Evolutionary conservation across 2,888 invertebrate species (phyloP).

Genomic region (Sceliomorpha sp.): DNA sequence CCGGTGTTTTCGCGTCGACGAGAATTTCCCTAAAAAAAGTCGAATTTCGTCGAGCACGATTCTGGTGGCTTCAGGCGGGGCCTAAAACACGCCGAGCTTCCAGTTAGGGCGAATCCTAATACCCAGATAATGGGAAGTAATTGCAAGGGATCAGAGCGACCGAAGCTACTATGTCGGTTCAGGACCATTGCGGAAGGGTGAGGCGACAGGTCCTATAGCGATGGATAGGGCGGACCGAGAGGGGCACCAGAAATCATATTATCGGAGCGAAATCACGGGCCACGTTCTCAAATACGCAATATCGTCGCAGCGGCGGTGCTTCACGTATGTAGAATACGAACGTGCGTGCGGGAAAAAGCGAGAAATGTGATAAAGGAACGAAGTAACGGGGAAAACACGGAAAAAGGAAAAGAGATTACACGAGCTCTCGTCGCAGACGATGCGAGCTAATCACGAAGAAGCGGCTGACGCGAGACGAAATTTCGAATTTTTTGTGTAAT

Average conservation of each 20-base stretch:
- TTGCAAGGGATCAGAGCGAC: constrained; percentile 80
- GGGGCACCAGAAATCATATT: constrained; percentile 71
- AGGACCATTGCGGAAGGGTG: constrained; percentile 52
- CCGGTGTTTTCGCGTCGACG: constrained; percentile 6
- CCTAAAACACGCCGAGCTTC: constrained; percentile 73
- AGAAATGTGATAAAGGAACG: constrained; percentile 30
- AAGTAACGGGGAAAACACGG: constrained; percentile 16
- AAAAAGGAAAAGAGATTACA: neutral
- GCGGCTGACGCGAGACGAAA: no score
- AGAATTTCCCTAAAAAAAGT: constrained; percentile 17
- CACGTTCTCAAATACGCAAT: constrained; percentile 75
- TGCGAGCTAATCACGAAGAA: no score
- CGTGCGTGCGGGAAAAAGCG: constrained; percentile 21
- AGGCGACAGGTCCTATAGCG: constrained; percentile 58
- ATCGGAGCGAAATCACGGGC: constrained; percentile 76
- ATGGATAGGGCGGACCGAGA: constrained; percentile 58
- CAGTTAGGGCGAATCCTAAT: constrained; percentile 80
- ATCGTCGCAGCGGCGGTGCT: constrained; percentile 56
- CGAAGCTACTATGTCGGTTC: constrained; percentile 69
- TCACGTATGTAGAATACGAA: constrained; percentile 49
- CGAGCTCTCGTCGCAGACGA: neutral
- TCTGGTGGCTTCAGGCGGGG: constrained; percentile 64
- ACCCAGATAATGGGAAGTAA: constrained; percentile 80
- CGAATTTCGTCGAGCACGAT: constrained; percentile 28
- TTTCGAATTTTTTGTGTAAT: no score